Evolutionary conservation across 2,113 vertebrate species (phyloP), one percentile per base, ranked within the genome.

Genomic region (Lepisosteus osseus): DNA sequence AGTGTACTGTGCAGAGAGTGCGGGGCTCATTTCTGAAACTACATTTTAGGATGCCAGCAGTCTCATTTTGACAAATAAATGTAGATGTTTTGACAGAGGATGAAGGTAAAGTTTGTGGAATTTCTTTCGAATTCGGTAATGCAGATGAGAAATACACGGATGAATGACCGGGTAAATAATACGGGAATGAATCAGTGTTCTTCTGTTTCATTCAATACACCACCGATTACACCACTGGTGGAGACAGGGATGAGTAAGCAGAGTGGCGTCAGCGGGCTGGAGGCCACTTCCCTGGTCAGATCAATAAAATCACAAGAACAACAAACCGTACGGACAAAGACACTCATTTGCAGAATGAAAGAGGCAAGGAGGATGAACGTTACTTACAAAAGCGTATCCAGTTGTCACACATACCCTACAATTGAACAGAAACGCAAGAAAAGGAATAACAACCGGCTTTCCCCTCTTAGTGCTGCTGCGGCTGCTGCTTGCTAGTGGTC

Each of bases 381-480:
- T 75, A 75, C 73, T 75, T 70, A 75, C 73, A 66, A 57, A 75
- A 69, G 62, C 63, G 73, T n/a, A 75, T 70, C 73, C 73, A 75
- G 68, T 55, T 59, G 68, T 70, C 73, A 66, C 73, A 75, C 73
- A 75, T 75, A 61, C 63, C 68, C 62, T 40, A 56, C 65, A 55
- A 66, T 66, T 57, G 64, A 41, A 51, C 40, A 47, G 57, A 74
- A 55, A 57, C 14, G 17, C 45, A 61, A 71, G 61, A 15, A 13
- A 13, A 44, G 29, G 45, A 44, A 29, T 29, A 63, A 63, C 4
- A 54, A n/a, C 12, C 57, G 56, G 54, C 9, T 29, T 55, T 43
- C 41, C 55, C 41, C 55, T 55, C 40, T 55, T 57, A 57, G 40
- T 40, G 67, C 67, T 69, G 17, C 5, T 5, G 47, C 6, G 11